Evolutionary conservation across 2,888 invertebrate genomes (phyloP), one percentile per base, ranked within the genome.

Genomic region (Philereme transversata): DNA sequence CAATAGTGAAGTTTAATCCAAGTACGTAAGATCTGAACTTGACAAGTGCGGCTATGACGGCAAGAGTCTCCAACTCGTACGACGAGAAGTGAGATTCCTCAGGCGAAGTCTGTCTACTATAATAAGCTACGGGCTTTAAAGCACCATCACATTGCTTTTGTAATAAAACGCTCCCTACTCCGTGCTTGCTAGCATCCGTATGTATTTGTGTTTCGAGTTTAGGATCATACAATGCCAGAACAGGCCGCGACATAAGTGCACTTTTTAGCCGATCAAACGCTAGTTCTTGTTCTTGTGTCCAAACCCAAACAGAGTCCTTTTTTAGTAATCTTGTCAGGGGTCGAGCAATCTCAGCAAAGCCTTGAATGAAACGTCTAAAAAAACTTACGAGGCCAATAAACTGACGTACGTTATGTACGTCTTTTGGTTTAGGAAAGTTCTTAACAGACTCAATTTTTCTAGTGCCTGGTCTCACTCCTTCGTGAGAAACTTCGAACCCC

Each of bases 21-120:
- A 61, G 52, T 0, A 61, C 51, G 22, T 61, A 61, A 2, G 44
- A 5, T 11, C 60, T 61, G 11, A 64, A 56, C 7, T 46, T 35
- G 0, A 51, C 48, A 43, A 67, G 36, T 0, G 65, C 40, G 35
- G 10, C 40, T n/a, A 67, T 43, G 0, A 68, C 69, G 0, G 71
- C 71, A 22, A 67, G 41, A 0, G 73, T 67, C 11, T 74, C 69
- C 5, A 74, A 11, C 33, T 74, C 74, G 33, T 64, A 73, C 1
- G 70, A 55, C 40, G 69, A 69, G n/a, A 68, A 70, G 33, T 71
- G 57, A 11, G 51, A 62, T 46, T 71, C 72, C n/a, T 72, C 70
- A 0, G 69, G 69, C 0, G 69, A 54, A 0, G 72, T 73, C 33
- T 70, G 65, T 0, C 71, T 54, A 45, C 70, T 75, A 8, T n/a